Evolutionary conservation across 2,797 vertebrate species (phyloP).

Genomic region (Coregonus sp.): DNA sequence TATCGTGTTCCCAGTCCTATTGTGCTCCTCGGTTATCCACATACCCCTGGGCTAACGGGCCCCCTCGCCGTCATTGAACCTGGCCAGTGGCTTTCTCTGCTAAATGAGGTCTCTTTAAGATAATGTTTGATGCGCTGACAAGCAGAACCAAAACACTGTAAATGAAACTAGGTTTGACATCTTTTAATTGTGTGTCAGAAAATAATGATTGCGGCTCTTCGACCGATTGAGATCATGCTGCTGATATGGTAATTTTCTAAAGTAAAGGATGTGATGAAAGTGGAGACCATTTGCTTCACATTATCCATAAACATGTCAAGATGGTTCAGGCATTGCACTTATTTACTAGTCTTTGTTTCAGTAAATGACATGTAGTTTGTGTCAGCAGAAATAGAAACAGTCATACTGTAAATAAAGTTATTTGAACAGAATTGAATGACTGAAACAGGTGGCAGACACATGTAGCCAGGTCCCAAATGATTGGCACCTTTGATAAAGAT

Average conservation of each 20-base stretch:
- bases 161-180: conserved; percentile 83
- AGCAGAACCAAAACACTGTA: conserved; percentile 74
- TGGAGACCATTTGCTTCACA: conserved; percentile 57
- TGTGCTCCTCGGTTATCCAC: conserved; percentile 63
- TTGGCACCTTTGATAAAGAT: no score
- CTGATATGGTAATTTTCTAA: conserved; percentile 71
- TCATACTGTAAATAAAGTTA: not conserved
- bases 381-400: conserved; percentile 4
- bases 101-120: conserved; percentile 84
- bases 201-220: conserved; percentile 74
- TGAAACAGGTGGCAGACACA: conserved; percentile 27
- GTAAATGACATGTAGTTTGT: not conserved
- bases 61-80: conserved; percentile 61
- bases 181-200: conserved; percentile 82
- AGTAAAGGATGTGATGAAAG: conserved; percentile 70
- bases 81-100: conserved; percentile 60
- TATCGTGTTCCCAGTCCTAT: conserved; percentile 77
- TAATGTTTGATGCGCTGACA: conserved; percentile 81
- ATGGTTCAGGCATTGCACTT: conserved; percentile 28
- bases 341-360: conserved; percentile 48
- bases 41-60: conserved; percentile 68
- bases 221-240: conserved; percentile 66
- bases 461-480: not conserved
- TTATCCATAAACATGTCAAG: conserved; percentile 48
- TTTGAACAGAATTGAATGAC: conserved; percentile 12